A percentile compares a stretch with the other conserved stretches of the same genome.
Evolutionary conservation across 1,140 invertebrate species (phyloP).

Genomic region (Ceratosolen solmsi): DNA sequence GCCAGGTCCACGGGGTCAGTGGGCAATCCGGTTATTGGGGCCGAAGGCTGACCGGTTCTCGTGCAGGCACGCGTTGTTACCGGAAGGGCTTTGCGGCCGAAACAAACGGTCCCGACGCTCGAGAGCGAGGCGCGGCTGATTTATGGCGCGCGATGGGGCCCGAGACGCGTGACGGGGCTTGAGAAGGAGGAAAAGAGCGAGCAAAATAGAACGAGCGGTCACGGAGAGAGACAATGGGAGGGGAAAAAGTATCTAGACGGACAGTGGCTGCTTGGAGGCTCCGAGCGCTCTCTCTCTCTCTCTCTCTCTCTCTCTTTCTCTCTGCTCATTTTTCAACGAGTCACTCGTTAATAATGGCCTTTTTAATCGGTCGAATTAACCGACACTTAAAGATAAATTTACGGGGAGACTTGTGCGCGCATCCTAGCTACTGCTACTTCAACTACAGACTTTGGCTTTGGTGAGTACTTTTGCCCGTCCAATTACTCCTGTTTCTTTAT

Average conservation of each 20-base stretch:
- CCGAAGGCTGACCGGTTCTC: constrained; percentile 52
- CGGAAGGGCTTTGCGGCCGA: constrained; percentile 59
- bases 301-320: too few relatives aligned
- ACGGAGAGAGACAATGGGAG: too few relatives aligned
- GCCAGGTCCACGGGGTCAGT: constrained; percentile 59
- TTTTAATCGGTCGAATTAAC: constrained; percentile 37
- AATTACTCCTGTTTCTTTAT: too few relatives aligned
- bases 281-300: too few relatives aligned
- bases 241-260: not conserved
- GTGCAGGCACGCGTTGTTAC: not conserved
- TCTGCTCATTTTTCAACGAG: constrained; percentile 43
- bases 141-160: constrained; percentile 61
- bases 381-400: constrained; percentile 22
- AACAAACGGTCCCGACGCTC: constrained; percentile 59
- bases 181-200: too few relatives aligned
- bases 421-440: too few relatives aligned
- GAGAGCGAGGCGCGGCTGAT: constrained; percentile 65
- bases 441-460: too few relatives aligned
- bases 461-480: too few relatives aligned
- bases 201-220: too few relatives aligned
- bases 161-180: not conserved
- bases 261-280: constrained; percentile 61
- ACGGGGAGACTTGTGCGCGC: not conserved
- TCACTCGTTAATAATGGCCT: constrained; percentile 27
- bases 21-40: constrained; percentile 50